Percentiles rank a stretch among this genome's conserved stretches.
These are phyloP conservation scores for Kryptopterus vitreolus DNA, from an alignment of 2,797 vertebrate genomes.

Conservation along the genomic window DNA sequence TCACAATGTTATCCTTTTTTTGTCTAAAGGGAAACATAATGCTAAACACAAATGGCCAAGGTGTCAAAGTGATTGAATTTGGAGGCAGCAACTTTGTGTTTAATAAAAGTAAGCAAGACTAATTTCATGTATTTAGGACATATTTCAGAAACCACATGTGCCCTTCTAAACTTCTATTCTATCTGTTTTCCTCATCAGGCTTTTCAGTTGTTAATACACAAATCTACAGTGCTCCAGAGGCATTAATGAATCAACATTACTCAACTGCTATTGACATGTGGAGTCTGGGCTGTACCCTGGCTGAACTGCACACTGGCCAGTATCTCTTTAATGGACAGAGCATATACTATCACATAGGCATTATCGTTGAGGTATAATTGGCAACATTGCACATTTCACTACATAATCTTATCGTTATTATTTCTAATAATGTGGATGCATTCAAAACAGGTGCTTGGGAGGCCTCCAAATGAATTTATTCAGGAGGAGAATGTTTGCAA, in stretches of 20 bases:
- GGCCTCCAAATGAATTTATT: conserved; percentile 82
- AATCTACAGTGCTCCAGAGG: conserved; percentile 70
- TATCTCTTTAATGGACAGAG: conserved; percentile 87
- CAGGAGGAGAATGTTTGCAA: conserved; percentile 75
- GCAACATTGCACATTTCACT: neutral
- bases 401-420: neutral
- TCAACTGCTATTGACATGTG: conserved; percentile 92
- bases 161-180: neutral
- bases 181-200: conserved; percentile 62
- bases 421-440: conserved; percentile 31
- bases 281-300: conserved; percentile 90
- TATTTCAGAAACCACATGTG: neutral
- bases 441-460: conserved; percentile 81
- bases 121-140: neutral
- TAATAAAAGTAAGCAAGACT: no score
- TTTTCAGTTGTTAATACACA: conserved; percentile 87
- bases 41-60: no score
- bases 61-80: no score
- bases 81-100: no score
- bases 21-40: no score
- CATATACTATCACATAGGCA: conserved; percentile 72
- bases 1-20: neutral
- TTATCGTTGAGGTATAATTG: conserved; percentile 86
- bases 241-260: conserved; percentile 81
- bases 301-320: conserved; percentile 83